Evolutionary conservation across 2,888 invertebrate species (phyloP).

Genomic region (Papilio demoleus): DNA sequence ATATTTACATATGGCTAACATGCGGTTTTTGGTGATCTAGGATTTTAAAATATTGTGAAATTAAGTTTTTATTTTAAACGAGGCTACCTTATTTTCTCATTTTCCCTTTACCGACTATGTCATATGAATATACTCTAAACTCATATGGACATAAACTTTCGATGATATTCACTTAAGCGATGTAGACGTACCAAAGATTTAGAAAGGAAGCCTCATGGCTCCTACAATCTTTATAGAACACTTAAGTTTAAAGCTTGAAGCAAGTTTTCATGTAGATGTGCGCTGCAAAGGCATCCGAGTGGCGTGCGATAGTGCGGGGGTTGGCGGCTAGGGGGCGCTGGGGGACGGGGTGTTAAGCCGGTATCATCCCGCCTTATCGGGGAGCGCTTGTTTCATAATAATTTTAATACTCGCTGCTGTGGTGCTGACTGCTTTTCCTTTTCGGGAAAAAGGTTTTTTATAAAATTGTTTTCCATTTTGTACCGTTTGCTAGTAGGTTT

Average conservation of each 20-base stretch:
- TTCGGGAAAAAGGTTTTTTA: conserved; percentile 2
- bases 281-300: conserved; percentile 72
- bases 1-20: conserved; percentile 78
- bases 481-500: background rate
- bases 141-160: no score
- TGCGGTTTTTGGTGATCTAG: conserved; percentile 45
- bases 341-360: conserved; percentile 63
- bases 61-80: background rate
- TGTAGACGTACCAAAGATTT: background rate
- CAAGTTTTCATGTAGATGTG: conserved; percentile 73
- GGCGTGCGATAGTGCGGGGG: conserved; percentile 69
- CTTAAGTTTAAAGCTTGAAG: conserved; percentile 68
- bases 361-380: conserved; percentile 77
- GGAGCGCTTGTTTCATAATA: conserved; percentile 77
- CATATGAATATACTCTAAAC: background rate
- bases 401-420: conserved; percentile 73
- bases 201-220: background rate
- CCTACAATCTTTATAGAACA: conserved; percentile 49
- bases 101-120: background rate
- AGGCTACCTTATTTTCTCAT: no score
- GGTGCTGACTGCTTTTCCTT: conserved; percentile 36
- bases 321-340: conserved; percentile 46
- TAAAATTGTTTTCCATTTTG: conserved; percentile 4
- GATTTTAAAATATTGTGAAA: background rate
- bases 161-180: conserved; percentile 36